Conservation (phyloP, 2,888 invertebrate genomes). For the Lottia gigantea region DNA sequence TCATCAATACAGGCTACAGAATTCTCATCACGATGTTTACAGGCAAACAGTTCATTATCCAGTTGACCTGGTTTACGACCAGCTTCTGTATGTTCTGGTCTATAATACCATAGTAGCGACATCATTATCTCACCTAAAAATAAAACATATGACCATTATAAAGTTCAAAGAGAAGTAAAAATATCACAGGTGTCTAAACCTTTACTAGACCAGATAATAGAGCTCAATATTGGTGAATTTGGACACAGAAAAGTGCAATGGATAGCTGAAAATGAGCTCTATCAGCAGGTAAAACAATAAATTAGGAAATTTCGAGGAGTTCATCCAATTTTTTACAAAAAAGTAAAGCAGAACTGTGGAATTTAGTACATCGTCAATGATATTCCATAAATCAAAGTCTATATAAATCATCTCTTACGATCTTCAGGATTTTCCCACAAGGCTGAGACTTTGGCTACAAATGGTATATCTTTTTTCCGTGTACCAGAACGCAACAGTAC, state of each 20-base stretch:
- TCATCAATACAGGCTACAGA: slow-evolving; percentile 98
- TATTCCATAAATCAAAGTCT: not conserved
- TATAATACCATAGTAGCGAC: slow-evolving; percentile 95
- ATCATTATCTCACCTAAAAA: slow-evolving; percentile 94
- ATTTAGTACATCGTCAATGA: too few species aligned
- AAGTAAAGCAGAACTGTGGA: too few species aligned
- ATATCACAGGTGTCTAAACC: too few species aligned
- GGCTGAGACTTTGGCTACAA: slow-evolving; percentile 92
- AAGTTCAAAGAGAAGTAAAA: too few species aligned
- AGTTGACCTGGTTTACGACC: slow-evolving; percentile 84
- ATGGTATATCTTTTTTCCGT: slow-evolving; percentile 87
- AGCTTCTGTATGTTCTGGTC: slow-evolving; percentile 92
- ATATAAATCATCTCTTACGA: slow-evolving; percentile 73
- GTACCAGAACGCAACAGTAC: slow-evolving; percentile 88
- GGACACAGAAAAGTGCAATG: too few species aligned
- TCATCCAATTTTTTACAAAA: too few species aligned
- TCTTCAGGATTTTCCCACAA: slow-evolving; percentile 95
- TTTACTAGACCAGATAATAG: too few species aligned
- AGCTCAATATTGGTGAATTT: too few species aligned
- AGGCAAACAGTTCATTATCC: slow-evolving; percentile 94
- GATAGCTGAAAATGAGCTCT: too few species aligned
- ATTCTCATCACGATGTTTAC: slow-evolving; percentile 92
- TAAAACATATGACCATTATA: too few species aligned
- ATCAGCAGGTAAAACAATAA: too few species aligned
- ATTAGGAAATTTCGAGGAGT: too few species aligned